These are phyloP conservation scores for Machimus atricapillus DNA, from an alignment of 2,888 invertebrate genomes.

Conservation along the genomic window DNA sequence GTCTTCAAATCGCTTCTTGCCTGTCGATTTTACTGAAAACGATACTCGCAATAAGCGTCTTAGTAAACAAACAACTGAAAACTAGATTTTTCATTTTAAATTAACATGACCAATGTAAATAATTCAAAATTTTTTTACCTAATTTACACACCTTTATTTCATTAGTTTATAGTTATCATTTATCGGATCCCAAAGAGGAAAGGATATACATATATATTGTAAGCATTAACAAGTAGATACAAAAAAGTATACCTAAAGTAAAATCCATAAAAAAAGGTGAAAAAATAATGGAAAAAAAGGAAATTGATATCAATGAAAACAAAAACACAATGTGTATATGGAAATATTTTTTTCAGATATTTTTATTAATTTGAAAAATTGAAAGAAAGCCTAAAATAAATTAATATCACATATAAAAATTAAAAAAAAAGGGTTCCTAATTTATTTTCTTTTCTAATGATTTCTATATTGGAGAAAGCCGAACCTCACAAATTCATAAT, in stretches of 20 bases:
- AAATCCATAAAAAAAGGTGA: not conserved
- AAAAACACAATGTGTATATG: not conserved
- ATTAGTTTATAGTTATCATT: not conserved
- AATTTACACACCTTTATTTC: not conserved
- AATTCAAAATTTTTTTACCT: not conserved
- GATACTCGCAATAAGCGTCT: too few species aligned
- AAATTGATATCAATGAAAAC: not conserved
- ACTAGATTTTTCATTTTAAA: not conserved
- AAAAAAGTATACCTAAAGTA: not conserved
- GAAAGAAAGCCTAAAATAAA: constrained; percentile 36
- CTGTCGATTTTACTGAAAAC: too few species aligned
- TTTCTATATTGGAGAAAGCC: not conserved
- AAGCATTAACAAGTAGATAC: not conserved
- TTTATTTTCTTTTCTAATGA: not conserved
- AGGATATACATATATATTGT: not conserved
- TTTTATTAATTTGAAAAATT: constrained; percentile 31
- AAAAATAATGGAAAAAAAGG: not conserved
- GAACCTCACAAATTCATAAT: not conserved
- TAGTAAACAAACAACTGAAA: not conserved
- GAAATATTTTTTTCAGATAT: constrained; percentile 18
- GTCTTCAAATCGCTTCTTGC: too few species aligned
- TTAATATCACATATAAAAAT: constrained; percentile 34
- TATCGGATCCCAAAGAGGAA: not conserved
- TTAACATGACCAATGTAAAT: not conserved
- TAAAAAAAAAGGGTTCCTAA: constrained; percentile 18